phyloP scores from a whole-genome alignment of 2,113 vertebrate genomes.

The Ameiurus melas region DNA sequence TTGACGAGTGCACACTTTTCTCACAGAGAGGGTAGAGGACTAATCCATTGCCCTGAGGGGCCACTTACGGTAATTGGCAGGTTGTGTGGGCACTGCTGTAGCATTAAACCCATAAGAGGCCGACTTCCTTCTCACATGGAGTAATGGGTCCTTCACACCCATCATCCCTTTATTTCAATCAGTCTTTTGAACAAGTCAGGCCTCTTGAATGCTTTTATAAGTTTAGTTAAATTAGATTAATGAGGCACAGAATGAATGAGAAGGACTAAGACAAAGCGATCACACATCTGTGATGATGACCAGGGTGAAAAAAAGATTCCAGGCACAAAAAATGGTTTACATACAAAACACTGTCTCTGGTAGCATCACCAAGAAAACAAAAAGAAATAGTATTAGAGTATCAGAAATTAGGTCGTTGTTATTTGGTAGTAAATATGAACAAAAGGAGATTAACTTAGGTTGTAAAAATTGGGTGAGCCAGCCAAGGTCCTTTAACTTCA shows the following conservation, averaged over 20 bases:
- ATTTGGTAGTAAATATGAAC: not conserved
- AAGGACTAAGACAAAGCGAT: not conserved
- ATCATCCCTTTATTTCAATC: conserved; percentile 58
- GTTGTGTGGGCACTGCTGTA: conserved; percentile 46
- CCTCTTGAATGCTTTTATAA: conserved; percentile 50
- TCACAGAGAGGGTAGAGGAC: conserved; percentile 25
- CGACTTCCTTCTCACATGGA: conserved; percentile 33
- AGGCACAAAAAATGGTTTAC: not conserved
- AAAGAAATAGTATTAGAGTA: not conserved
- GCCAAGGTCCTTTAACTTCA: conserved; percentile 22
- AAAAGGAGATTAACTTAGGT: not conserved
- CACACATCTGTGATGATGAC: not conserved
- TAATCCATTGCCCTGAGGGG: conserved; percentile 50
- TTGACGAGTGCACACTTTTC: conserved; percentile 34
- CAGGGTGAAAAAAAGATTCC: not conserved
- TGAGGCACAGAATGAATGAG: conserved; percentile 48
- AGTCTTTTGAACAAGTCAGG: conserved; percentile 44
- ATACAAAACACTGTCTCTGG: not conserved
- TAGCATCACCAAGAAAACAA: not conserved
- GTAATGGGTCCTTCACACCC: conserved; percentile 52
- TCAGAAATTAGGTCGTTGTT: not conserved
- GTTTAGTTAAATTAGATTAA: conserved; percentile 53
- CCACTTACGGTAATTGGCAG: conserved; percentile 63
- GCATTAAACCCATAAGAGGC: conserved; percentile 48
- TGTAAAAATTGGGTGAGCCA: conserved; percentile 22